phyloP scores from a whole-genome alignment of 2,888 invertebrate genomes.

The Aleiodes alternator region DNA sequence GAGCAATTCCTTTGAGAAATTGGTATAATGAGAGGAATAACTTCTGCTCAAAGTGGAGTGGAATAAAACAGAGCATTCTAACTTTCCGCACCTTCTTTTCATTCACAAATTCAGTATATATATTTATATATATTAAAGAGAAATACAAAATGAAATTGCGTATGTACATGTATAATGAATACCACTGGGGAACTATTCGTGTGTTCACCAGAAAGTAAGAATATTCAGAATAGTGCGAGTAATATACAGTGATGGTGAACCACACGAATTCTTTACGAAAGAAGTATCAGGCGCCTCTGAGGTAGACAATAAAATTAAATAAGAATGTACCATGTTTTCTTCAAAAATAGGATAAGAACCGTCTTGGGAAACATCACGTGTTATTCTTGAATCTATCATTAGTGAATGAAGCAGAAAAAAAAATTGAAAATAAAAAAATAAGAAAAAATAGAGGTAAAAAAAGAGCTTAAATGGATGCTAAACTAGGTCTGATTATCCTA shows the following conservation, averaged over 20 bases:
- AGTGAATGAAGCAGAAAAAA: neutral
- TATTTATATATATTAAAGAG: neutral
- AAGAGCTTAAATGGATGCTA: no score
- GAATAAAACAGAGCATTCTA: no score
- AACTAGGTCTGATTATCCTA: no score
- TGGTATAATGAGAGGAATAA: no score
- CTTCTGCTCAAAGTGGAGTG: no score
- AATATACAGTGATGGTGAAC: slow-evolving; percentile 17
- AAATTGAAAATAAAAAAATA: no score
- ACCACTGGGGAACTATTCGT: neutral
- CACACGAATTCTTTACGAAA: neutral
- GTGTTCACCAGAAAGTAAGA: neutral
- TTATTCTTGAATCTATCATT: slow-evolving; percentile 8
- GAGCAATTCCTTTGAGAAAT: no score
- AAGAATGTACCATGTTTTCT: slow-evolving; percentile 10
- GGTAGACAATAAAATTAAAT: slow-evolving; percentile 30
- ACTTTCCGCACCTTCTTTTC: no score
- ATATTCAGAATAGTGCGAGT: neutral
- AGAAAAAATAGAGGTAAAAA: no score
- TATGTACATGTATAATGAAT: slow-evolving; percentile 3
- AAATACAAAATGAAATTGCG: neutral
- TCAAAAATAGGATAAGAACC: slow-evolving; percentile 23
- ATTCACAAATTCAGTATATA: neutral
- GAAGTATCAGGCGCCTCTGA: slow-evolving; percentile 4
- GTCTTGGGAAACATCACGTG: slow-evolving; percentile 29